Evolutionary conservation across 2,113 vertebrate species (phyloP).

Genomic region (Poicephalus gulielmi): DNA sequence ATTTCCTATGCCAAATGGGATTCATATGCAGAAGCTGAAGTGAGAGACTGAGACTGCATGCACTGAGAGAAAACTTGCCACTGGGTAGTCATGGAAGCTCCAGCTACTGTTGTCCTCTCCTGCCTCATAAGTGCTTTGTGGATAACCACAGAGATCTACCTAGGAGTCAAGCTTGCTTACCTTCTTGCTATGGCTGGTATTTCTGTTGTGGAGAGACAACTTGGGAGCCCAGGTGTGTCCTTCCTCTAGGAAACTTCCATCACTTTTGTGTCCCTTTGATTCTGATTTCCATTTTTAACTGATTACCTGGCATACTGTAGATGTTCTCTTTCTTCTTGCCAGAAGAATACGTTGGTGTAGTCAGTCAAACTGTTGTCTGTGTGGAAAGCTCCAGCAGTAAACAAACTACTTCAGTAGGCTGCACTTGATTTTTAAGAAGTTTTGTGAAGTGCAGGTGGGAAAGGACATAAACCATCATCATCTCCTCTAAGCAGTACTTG

Average conservation of each 20-base stretch:
- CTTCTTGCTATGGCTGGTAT: background rate
- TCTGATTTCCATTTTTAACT: background rate
- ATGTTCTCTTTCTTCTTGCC: background rate
- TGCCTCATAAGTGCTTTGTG: background rate
- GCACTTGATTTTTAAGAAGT: background rate
- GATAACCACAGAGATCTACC: background rate
- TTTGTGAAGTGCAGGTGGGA: background rate
- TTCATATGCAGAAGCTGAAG: background rate
- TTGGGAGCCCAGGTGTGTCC: background rate
- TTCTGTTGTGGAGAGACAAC: background rate
- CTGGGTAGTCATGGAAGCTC: background rate
- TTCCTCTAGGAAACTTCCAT: background rate
- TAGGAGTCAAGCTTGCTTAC: background rate
- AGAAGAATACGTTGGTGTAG: background rate
- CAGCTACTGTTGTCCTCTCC: background rate
- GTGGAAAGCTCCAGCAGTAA: background rate
- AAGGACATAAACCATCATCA: background rate
- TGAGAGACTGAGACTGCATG: background rate
- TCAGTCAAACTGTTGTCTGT: background rate
- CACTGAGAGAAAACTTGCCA: background rate
- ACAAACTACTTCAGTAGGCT: background rate
- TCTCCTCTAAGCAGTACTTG: background rate
- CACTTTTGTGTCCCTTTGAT: background rate
- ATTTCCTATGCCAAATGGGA: background rate
- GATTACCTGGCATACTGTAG: background rate